Evolutionary conservation across 2,797 vertebrate species (phyloP), one percentile per base, ranked within the genome.

Genomic region (Myotis pilosus): DNA sequence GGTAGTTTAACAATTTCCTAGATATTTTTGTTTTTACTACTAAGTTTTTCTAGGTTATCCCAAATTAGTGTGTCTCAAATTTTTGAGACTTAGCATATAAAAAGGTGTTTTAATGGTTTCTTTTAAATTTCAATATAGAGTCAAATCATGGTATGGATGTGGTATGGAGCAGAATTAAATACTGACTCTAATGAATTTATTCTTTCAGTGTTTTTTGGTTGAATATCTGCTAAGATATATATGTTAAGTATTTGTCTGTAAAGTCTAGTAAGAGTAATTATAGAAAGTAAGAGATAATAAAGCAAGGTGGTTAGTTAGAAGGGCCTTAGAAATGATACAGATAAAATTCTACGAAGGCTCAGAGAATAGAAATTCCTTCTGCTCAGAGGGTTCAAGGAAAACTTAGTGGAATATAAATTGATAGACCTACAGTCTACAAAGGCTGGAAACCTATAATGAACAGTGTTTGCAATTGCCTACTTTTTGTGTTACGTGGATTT

Each of bases 1-100:
- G 23, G 11, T 89, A 74, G 38, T 23, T 76, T 93, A 88, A 91
- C 41, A 85, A 89, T 92, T 83, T 82, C 47, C 90, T 55, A 89
- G 47, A 7, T 64, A 84, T 79, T 89, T 95, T 87, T 74, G 30
- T 60, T 87, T 5, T 87, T 11, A 41, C 8, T 69, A 76, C 75
- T 87, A 30, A 47, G 19, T 68, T 83, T 90, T 71, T 30, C n/a
- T 85, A 68, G 16, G 81, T 66, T 20, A 78, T 83, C 16, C 5
- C 51, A 55, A 19, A 75, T 80, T 78, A 51, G 8, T 36, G 19
- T 17, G 30, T 83, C 87, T 71, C 20, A 84, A 38, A 60, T 53
- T 87, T 94, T 84, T 76, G 44, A 89, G 23, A 30, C 3, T 68
- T 91, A 38, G 13, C 4, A 2, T 49, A 62, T 75, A 38, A 72